phyloP scores from a whole-genome alignment of 2,113 vertebrate species.

The Labeo rohita region DNA sequence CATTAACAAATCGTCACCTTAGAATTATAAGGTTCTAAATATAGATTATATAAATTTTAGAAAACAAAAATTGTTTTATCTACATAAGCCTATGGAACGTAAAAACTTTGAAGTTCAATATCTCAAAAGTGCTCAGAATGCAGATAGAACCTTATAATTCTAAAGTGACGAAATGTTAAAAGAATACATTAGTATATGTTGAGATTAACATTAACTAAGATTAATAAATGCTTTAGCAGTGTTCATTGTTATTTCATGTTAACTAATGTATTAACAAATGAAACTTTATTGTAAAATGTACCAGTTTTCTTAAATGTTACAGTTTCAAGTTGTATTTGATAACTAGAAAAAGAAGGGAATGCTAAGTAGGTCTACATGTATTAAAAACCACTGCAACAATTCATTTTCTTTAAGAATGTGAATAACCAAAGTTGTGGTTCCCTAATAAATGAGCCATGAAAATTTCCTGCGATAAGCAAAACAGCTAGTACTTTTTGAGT shows the following conservation, averaged over 20 bases:
- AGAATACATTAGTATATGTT: neutral
- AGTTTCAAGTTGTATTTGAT: neutral
- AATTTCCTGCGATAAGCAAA: slow-evolving; percentile 8
- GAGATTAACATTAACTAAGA: neutral
- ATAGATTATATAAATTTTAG: too few species aligned
- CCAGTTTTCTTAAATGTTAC: neutral
- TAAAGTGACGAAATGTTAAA: too few species aligned
- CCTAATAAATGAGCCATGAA: slow-evolving; percentile 5
- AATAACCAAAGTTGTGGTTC: neutral
- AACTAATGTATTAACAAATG: neutral
- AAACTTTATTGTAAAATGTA: neutral
- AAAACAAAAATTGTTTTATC: too few species aligned
- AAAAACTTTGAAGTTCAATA: too few species aligned
- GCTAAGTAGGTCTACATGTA: neutral
- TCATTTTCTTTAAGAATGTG: neutral
- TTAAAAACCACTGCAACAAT: neutral
- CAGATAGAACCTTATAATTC: too few species aligned
- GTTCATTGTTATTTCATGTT: neutral
- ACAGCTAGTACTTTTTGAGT: neutral
- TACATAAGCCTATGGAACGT: too few species aligned
- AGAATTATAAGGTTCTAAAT: too few species aligned
- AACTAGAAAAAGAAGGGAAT: neutral
- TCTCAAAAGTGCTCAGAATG: too few species aligned
- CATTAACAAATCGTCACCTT: too few species aligned
- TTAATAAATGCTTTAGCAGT: neutral